A percentile compares a stretch with the other conserved stretches of the same genome.
Conservation (phyloP, 2,888 invertebrate species). For the Pantelozetes paolii region DNA sequence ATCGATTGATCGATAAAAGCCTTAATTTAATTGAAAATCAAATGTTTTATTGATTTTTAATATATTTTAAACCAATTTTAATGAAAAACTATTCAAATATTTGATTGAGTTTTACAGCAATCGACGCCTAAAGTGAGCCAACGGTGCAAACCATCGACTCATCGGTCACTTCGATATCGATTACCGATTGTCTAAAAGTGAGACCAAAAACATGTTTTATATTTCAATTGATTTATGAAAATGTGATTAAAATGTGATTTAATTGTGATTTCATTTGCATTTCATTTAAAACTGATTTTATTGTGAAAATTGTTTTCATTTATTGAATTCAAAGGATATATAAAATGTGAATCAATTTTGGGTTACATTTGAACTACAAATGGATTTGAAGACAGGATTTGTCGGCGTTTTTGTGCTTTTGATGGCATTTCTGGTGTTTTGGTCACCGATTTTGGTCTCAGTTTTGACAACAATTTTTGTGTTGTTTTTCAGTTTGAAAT, state of each 20-base stretch:
- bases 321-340: no score
- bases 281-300: no score
- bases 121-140: no score
- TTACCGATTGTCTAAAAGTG: not conserved
- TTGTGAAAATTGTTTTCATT: no score
- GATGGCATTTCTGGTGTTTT: constrained; percentile 15
- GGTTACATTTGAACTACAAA: no score
- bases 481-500: not conserved
- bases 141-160: not conserved
- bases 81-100: no score
- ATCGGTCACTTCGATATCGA: not conserved
- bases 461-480: not conserved
- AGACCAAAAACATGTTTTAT: constrained; percentile 7
- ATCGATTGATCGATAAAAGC: no score
- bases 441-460: constrained; percentile 16
- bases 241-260: not conserved
- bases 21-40: no score
- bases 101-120: no score
- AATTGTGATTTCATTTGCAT: not conserved
- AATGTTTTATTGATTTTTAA: no score
- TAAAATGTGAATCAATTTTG: no score
- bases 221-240: not conserved
- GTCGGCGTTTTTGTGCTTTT: constrained; percentile 8
- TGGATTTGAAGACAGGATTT: not conserved
- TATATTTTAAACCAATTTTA: no score